Percentiles rank a stretch among this genome's conserved stretches.
Conservation (phyloP, 2,888 invertebrate species). For the Agonopterix arenella region DNA sequence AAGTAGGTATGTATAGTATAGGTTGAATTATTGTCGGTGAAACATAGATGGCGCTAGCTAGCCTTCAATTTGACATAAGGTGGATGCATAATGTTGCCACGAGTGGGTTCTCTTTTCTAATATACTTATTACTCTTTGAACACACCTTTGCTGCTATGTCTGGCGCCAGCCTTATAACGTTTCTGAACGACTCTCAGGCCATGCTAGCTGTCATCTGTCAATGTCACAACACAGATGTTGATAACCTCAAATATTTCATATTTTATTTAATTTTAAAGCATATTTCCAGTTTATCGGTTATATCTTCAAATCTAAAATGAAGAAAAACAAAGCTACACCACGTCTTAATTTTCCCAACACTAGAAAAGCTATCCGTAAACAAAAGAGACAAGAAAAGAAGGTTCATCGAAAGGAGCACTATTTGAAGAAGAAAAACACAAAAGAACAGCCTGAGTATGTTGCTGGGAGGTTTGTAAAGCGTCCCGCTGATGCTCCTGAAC, state of each 20-base stretch:
- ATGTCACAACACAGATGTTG: no score
- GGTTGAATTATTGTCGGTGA: no score
- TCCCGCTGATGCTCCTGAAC: slow-evolving; percentile 30
- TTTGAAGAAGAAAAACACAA: slow-evolving; percentile 43
- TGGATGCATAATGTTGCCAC: no score
- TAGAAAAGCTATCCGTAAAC: slow-evolving; percentile 85
- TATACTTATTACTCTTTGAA: no score
- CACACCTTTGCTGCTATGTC: no score
- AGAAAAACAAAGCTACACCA: slow-evolving; percentile 34
- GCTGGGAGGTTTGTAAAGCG: slow-evolving; percentile 59
- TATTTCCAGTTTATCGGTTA: background rate
- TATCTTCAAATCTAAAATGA: slow-evolving; percentile 23
- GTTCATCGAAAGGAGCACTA: slow-evolving; percentile 61
- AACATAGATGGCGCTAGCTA: no score
- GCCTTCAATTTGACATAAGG: no score
- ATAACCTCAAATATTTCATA: background rate
- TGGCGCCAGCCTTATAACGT: no score
- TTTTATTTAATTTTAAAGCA: background rate
- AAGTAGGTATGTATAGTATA: no score
- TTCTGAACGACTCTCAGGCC: no score
- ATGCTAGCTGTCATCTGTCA: no score
- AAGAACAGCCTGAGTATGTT: slow-evolving; percentile 22
- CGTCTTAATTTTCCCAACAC: slow-evolving; percentile 50
- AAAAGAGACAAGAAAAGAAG: slow-evolving; percentile 83
- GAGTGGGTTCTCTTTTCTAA: no score